Base-by-base conservation (phyloP, 2,797 vertebrate species). In the Coregonus suidteri region DNA sequence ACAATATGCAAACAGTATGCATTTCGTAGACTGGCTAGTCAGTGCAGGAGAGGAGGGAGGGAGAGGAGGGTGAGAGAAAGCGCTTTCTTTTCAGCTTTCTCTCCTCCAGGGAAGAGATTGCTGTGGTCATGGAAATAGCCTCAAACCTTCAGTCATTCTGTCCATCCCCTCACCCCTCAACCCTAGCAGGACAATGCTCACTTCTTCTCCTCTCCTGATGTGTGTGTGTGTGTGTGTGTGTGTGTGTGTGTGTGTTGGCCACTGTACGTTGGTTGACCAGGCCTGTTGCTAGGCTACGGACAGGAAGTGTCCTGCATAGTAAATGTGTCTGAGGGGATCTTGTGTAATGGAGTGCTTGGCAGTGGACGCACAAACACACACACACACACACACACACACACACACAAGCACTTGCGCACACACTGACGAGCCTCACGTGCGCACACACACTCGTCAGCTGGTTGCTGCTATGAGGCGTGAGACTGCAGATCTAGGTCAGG, bases 201-300 rank as follows among this genome's bases (percentile, higher is more conserved):
- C 78, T 79, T 85, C 71, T 75, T 65, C 15, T 9, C 53, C 1
- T 76, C 25, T 79, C 4, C 30, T 6, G 6, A 11, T 73, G 13
- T 72, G 59, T 66, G 62, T 68, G 51, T 14, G 18, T 67, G 52
- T 79, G 71, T 70, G 31, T 75, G 35, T 83, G 67, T 73, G 69
- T 85, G 85, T 79, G 20, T 20, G 20, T 20, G 79, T 84, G 86
- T 85, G 71, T 84, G 35, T 16, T 84, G 76, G 72, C 85, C 76
- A 88, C 82, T 89, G 83, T 87, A 82, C 81, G 73, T 73, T 37
- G 80, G 56, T 76, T 82, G 75, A 82, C 82, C 78, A 83, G 83
- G 83, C 80, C 86, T 89, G 93, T 94, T 94, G 93, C 93, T 93
- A 92, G 88, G 92, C 83, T 92, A 93, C 92, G 20, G 79, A 87